Base-by-base conservation (phyloP, 2,797 vertebrate species). In the Amphiprion clarkii region DNA sequence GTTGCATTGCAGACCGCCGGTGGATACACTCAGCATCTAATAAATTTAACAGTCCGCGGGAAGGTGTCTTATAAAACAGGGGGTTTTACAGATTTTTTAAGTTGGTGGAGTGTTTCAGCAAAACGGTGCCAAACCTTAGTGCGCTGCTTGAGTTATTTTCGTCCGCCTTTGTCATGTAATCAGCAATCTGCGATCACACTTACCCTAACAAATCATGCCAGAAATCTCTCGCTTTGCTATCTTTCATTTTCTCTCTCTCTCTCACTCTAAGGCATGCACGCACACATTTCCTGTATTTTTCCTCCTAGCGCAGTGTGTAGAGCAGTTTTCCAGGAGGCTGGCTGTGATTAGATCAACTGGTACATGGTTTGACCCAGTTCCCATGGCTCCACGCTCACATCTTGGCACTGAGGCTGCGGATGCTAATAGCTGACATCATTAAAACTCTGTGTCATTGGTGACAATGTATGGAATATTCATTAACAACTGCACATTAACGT, bases 291-390 rank as follows among this genome's bases (percentile, higher is more conserved):
- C 83, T 88, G 77, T 79, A 64, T 79, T 84, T 79, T 74, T 55
- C 63, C 52, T 75, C 56, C 61, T 59, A 25, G 61, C 65, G 69
- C 76, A 71, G 61, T 74, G 85, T 81, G 73, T 74, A 51, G 70
- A 87, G 82, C 70, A 56, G 58, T 83, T 87, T 86, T 90, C 82
- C 76, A 65, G 76, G 69, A 87, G 87, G 79, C 81, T 70, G 78
- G 58, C 70, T 86, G 80, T 89, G 91, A 93, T 90, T 87, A 89
- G 83, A 86, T 87, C 71, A 86, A 82, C 87, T 84, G 72, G 83
- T 87, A 81, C 79, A 75, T 82, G 76, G 39, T 86, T 87, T 94
- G 92, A 92, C 91, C 92, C 90, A 92, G 87, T 94, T 95, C 93
- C 88, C 92, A 92, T 93, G 90, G 78, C 79, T 88, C 70, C 40